phyloP scores from a whole-genome alignment of 2,888 invertebrate species.

The Elegia similella region DNA sequence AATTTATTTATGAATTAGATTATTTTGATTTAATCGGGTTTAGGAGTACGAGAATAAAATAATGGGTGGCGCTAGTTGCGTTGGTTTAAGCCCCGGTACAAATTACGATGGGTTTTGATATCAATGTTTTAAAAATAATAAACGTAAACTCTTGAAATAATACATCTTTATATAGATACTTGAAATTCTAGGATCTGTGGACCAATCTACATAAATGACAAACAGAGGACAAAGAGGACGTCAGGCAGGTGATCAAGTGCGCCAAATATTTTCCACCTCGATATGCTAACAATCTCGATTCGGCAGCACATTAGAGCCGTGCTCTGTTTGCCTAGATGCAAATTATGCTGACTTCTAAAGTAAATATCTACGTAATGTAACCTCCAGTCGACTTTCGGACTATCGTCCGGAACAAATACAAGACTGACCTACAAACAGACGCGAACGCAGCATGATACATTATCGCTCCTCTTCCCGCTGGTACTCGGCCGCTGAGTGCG shows the following conservation, averaged over 20 bases:
- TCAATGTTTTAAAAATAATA: too few species aligned
- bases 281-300: conserved; percentile 35
- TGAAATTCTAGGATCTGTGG: conserved; percentile 19
- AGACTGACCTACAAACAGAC: conserved; percentile 79
- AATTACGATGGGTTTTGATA: too few species aligned
- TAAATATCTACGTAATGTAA: conserved; percentile 70
- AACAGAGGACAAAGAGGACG: conserved; percentile 26
- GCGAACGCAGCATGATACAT: conserved; percentile 65
- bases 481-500: conserved; percentile 41
- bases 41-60: too few species aligned
- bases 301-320: conserved; percentile 32
- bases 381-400: conserved; percentile 81
- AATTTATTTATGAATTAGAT: too few species aligned
- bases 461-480: conserved; percentile 61
- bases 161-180: too few species aligned
- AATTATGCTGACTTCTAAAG: conserved; percentile 50
- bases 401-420: conserved; percentile 78
- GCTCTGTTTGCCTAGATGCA: conserved; percentile 40
- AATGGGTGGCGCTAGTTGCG: too few species aligned
- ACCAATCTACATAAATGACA: conserved; percentile 20
- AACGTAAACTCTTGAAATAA: too few species aligned
- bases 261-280: conserved; percentile 29
- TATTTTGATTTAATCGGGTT: too few species aligned
- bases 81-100: too few species aligned
- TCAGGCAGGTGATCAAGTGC: conserved; percentile 25